Conservation (phyloP, 2,797 vertebrate genomes). For the Enteromius mattozi region DNA sequence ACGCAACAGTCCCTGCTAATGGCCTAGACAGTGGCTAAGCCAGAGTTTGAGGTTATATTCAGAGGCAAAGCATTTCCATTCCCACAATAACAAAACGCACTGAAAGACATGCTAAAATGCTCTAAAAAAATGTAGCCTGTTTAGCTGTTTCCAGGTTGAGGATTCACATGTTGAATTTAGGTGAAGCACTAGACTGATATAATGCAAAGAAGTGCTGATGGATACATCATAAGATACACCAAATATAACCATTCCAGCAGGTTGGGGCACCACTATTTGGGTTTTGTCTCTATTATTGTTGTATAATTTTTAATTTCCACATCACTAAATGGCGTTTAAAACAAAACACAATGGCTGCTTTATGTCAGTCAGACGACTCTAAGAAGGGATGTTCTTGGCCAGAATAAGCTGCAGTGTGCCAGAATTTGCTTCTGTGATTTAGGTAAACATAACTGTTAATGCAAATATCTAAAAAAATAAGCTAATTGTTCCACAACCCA, state of each 20-base stretch:
- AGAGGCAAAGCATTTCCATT: constrained; percentile 24
- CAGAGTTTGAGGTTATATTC: constrained; percentile 32
- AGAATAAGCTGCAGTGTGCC: not conserved
- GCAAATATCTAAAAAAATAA: not conserved
- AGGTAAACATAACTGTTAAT: not conserved
- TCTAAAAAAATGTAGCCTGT: not conserved
- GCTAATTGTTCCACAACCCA: not conserved
- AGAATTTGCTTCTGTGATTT: not conserved
- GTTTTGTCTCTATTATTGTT: not conserved
- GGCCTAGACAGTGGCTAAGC: constrained; percentile 43
- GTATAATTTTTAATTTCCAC: not conserved
- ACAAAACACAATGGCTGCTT: not conserved
- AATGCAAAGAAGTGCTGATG: not conserved
- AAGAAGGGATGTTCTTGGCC: not conserved
- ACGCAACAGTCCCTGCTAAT: constrained; percentile 51
- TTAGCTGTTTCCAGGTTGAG: not conserved
- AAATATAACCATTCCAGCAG: not conserved
- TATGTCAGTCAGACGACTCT: not conserved
- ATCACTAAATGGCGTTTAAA: not conserved
- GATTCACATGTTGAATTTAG: not conserved
- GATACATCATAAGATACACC: not conserved
- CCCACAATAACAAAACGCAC: constrained; percentile 7
- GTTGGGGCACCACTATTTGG: not conserved
- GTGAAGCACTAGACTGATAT: not conserved
- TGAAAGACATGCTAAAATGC: constrained; percentile 13